Percentiles rank a stretch among this genome's conserved stretches.
These are phyloP conservation scores for Fundulus diaphanus DNA, from an alignment of 2,797 vertebrate species.

Conservation along the genomic window DNA sequence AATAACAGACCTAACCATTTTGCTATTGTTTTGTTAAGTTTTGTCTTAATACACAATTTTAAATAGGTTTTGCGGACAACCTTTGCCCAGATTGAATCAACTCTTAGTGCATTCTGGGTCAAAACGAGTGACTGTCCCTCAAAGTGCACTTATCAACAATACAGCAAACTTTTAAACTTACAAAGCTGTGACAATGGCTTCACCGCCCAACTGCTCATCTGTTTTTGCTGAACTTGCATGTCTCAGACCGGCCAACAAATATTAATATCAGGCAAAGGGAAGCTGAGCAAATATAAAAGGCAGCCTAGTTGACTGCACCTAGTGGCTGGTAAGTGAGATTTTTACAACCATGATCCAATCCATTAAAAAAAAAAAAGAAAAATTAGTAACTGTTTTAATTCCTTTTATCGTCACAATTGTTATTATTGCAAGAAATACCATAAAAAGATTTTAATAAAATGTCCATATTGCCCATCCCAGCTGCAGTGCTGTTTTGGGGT, in stretches of 20 bases:
- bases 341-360: too few species aligned
- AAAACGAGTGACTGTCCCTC: conserved; percentile 36
- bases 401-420: neutral
- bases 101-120: conserved; percentile 24
- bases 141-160: conserved; percentile 66
- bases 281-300: neutral
- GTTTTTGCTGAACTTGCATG: neutral
- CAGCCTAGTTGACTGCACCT: neutral
- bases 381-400: too few species aligned
- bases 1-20: conserved; percentile 85
- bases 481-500: neutral
- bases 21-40: conserved; percentile 63
- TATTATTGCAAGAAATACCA: neutral
- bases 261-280: neutral
- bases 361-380: too few species aligned
- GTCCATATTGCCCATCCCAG: neutral
- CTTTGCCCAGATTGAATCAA: conserved; percentile 11
- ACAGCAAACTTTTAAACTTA: conserved; percentile 33
- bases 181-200: neutral
- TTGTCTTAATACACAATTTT: conserved; percentile 23
- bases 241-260: neutral
- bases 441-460: neutral
- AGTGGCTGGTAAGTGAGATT: neutral
- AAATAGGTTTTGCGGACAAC: conserved; percentile 33
- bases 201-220: neutral